Percentiles rank a stretch among this genome's conserved stretches.
Evolutionary conservation across 2,113 vertebrate genomes (phyloP).

Genomic region (Sorex fumeus): DNA sequence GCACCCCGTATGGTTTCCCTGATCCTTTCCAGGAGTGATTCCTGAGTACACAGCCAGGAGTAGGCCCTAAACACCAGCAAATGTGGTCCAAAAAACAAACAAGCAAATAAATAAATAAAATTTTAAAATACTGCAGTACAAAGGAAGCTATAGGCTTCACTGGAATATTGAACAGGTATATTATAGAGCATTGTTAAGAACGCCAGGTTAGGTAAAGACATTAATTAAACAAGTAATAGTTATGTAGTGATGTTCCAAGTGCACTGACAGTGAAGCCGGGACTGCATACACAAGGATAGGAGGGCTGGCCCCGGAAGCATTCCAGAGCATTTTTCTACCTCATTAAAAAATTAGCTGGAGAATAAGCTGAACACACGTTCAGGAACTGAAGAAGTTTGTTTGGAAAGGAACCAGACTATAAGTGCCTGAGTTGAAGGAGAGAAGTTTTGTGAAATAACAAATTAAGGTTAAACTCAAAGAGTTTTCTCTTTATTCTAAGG

Average conservation of each 20-base stretch:
- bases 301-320: background rate
- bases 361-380: background rate
- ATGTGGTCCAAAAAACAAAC: no score
- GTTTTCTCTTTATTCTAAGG: background rate
- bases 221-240: slow-evolving; percentile 45
- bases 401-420: background rate
- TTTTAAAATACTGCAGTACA: slow-evolving; percentile 18
- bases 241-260: background rate
- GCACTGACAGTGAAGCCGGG: background rate
- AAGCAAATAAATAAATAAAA: no score
- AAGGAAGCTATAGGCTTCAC: background rate
- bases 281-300: background rate
- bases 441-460: background rate
- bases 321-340: background rate
- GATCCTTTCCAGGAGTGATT: no score
- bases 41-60: no score
- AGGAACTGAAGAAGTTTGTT: background rate
- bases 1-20: no score
- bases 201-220: background rate
- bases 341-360: background rate
- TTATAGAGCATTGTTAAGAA: slow-evolving; percentile 45
- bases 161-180: background rate
- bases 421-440: background rate
- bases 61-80: no score
- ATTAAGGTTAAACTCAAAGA: background rate